Evolutionary conservation across 2,113 vertebrate genomes (phyloP).

Genomic region (human (Homo sapiens)): GRCh38 chr1:180734501-180735000

Average conservation of each 20-base stretch:
- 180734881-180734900: slow-evolving; percentile 22
- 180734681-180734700: background rate
- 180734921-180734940: background rate
- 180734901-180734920: background rate
- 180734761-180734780: background rate
- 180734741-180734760: background rate
- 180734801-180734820: background rate
- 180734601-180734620: too few relatives aligned
- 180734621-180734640: background rate
- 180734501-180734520: too few relatives aligned
- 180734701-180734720: background rate
- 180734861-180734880: background rate
- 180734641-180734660: background rate
- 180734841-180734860: background rate
- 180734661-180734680: background rate
- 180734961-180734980: background rate
- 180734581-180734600: too few relatives aligned
- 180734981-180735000: background rate
- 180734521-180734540: too few relatives aligned
- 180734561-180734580: too few relatives aligned
- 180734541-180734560: too few relatives aligned
- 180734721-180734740: background rate
- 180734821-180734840: background rate
- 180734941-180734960: slow-evolving; percentile 19
- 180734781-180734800: background rate